Conservation (phyloP, 2,113 vertebrate genomes). For the Saimiri boliviensis region DNA sequence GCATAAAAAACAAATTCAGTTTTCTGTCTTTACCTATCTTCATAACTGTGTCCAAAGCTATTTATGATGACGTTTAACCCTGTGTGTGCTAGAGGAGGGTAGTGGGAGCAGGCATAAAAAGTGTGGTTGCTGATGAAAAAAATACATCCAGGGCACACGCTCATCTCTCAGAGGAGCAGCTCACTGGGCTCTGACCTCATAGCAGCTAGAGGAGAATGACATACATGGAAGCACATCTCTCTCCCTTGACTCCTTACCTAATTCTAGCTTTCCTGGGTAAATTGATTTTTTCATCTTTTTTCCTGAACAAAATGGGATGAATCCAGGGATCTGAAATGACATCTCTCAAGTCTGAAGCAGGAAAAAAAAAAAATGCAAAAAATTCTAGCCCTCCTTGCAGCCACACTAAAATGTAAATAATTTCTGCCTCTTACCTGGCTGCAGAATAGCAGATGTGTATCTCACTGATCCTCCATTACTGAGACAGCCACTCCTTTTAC, state of each 20-base stretch:
- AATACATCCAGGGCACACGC: background rate
- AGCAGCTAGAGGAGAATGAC: background rate
- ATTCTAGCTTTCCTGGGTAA: background rate
- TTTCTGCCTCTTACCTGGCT: background rate
- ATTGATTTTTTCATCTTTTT: background rate
- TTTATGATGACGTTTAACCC: background rate
- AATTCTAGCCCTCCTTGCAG: background rate
- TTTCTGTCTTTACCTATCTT: conserved; percentile 1
- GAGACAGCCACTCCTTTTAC: background rate
- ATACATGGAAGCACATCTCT: background rate
- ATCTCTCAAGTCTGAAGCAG: conserved; percentile 1
- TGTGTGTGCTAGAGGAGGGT: background rate
- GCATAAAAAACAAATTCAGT: background rate
- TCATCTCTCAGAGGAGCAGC: background rate
- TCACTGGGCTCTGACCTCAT: background rate
- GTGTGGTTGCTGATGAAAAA: background rate
- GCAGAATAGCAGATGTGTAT: background rate
- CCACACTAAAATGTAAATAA: background rate
- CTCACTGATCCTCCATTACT: background rate
- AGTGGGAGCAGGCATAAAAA: background rate
- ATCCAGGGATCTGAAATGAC: background rate
- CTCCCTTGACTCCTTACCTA: background rate
- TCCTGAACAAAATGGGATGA: background rate
- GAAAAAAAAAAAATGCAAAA: background rate
- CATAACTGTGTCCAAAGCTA: background rate